Percentiles rank a stretch among this genome's conserved stretches.
phyloP scores from a whole-genome alignment of 2,888 invertebrate genomes.

The Gisinianus flammeolus region DNA sequence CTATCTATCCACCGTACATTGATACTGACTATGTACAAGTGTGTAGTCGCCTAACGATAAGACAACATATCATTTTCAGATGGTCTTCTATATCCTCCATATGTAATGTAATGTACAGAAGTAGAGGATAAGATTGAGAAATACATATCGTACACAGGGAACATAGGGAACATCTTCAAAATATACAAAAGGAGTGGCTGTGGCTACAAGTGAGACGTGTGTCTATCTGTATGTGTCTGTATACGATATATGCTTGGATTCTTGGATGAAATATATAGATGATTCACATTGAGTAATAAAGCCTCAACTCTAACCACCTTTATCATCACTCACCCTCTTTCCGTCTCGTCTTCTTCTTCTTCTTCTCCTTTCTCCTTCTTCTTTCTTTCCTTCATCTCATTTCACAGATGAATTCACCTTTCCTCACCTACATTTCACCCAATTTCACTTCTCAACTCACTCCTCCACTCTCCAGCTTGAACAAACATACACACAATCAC shows the following conservation, averaged over 20 bases:
- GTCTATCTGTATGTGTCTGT: background rate
- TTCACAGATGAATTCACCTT: slow-evolving; percentile 5
- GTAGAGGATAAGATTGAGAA: too few species aligned
- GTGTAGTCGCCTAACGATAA: too few species aligned
- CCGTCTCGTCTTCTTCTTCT: background rate
- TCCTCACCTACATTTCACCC: slow-evolving; percentile 18
- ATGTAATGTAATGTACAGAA: too few species aligned
- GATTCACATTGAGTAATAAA: slow-evolving; percentile 19
- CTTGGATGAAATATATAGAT: background rate
- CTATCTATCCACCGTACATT: too few species aligned
- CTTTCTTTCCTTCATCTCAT: background rate
- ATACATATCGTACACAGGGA: too few species aligned
- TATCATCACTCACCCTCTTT: slow-evolving; percentile 23
- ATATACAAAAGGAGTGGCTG: too few species aligned
- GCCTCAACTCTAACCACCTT: slow-evolving; percentile 30
- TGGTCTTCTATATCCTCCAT: too few species aligned
- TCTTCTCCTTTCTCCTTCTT: background rate
- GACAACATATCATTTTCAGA: too few species aligned
- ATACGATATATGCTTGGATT: background rate
- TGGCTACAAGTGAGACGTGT: background rate
- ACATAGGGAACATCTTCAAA: too few species aligned
- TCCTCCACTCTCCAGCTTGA: background rate
- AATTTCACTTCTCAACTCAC: background rate
- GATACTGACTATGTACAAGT: too few species aligned
- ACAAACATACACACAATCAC: background rate